Evolutionary conservation across 1,140 invertebrate genomes (phyloP).

Genomic region (Aradophagus sp.): DNA sequence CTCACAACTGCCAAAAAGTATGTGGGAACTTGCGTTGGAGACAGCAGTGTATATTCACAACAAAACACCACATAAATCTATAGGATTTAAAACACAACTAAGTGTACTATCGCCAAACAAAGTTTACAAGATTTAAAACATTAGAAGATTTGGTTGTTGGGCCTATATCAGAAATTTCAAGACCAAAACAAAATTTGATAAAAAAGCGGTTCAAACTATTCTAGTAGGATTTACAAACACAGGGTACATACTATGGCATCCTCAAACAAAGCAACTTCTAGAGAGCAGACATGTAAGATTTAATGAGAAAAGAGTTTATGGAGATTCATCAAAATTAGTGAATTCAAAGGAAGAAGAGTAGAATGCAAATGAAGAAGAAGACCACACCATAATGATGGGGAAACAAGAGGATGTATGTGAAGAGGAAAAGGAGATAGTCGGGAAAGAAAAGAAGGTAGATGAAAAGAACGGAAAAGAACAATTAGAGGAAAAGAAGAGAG

Average conservation of each 20-base stretch:
- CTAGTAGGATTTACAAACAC: conserved; percentile 34
- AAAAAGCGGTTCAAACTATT: conserved; percentile 1
- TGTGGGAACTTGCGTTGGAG: conserved; percentile 61
- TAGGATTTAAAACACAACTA: conserved; percentile 42
- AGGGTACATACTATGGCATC: conserved; percentile 37
- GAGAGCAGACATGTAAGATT: conserved; percentile 8
- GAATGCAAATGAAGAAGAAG: too few species aligned
- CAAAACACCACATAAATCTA: conserved; percentile 30
- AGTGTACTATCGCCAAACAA: conserved; percentile 17
- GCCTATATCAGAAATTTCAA: conserved; percentile 4
- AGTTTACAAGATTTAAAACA: conserved; percentile 8
- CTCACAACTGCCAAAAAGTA: conserved; percentile 37
- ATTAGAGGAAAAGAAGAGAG: too few species aligned
- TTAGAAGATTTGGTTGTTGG: conserved; percentile 34
- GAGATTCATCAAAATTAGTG: not conserved
- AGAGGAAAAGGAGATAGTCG: too few species aligned
- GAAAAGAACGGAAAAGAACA: not conserved
- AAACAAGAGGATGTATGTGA: too few species aligned
- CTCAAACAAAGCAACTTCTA: conserved; percentile 18
- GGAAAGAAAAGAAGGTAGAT: too few species aligned
- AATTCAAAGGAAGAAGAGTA: too few species aligned
- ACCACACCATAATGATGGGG: too few species aligned
- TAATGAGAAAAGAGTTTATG: not conserved
- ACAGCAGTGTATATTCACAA: conserved; percentile 59
- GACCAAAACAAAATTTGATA: conserved; percentile 1